These are phyloP conservation scores for Prionace glauca DNA, from an alignment of 2,797 vertebrate species.

Conservation along the genomic window DNA sequence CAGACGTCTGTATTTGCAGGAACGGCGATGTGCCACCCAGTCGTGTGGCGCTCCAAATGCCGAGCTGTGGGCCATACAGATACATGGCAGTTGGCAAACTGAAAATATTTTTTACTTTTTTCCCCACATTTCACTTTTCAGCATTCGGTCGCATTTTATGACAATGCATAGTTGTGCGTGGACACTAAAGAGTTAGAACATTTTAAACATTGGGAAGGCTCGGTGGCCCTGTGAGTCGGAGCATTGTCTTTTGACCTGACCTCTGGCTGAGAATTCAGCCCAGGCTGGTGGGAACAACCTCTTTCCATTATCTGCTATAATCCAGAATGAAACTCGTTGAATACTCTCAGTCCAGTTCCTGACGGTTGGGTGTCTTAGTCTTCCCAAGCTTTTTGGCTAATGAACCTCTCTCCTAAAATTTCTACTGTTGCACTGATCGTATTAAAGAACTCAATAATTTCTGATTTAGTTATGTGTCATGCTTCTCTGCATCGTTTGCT, in stretches of 20 bases:
- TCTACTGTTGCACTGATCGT: not conserved
- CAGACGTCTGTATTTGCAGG: not conserved
- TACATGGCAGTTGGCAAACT: not conserved
- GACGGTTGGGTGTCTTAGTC: not conserved
- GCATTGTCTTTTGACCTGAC: not conserved
- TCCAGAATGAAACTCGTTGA: no score
- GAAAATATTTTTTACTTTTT: not conserved
- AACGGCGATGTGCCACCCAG: not conserved
- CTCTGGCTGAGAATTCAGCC: not conserved
- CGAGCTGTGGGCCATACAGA: not conserved
- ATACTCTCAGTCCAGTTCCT: not conserved
- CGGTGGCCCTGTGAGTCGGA: not conserved
- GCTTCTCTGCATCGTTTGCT: not conserved
- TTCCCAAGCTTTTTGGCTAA: not conserved
- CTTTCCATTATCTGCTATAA: no score
- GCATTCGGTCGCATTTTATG: no score
- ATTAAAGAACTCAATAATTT: not conserved
- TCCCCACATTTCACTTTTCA: not conserved
- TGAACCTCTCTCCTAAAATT: not conserved
- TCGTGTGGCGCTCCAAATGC: not conserved
- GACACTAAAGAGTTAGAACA: not conserved
- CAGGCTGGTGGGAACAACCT: not conserved
- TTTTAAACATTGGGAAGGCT: not conserved
- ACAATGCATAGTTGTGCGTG: not conserved
- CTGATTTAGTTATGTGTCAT: not conserved